phyloP scores from a whole-genome alignment of 2,797 vertebrate species.

The Acipenser oxyrinchus region DNA sequence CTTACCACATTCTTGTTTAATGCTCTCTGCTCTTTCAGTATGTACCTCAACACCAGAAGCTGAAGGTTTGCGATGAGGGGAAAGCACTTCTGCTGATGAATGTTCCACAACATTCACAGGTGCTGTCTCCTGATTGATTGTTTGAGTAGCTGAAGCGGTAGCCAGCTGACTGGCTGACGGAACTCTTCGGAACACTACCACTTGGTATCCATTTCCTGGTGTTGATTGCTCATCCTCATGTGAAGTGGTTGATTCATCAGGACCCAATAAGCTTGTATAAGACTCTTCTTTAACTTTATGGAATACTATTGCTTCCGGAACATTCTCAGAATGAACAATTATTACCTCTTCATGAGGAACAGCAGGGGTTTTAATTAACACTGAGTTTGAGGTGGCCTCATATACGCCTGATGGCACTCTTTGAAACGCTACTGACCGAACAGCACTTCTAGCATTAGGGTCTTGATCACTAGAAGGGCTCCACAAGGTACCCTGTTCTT shows the following conservation, averaged over 20 bases:
- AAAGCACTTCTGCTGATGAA: too few relatives aligned
- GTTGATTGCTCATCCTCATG: not conserved
- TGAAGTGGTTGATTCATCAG: not conserved
- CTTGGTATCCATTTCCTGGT: not conserved
- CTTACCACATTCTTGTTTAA: too few relatives aligned
- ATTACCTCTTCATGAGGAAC: slow-evolving; percentile 10
- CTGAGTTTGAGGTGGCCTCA: not conserved
- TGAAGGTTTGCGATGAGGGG: too few relatives aligned
- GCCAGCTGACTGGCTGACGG: slow-evolving; percentile 8
- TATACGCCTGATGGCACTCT: slow-evolving; percentile 4
- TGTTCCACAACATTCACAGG: too few relatives aligned
- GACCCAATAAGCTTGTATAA: not conserved
- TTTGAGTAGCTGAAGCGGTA: not conserved
- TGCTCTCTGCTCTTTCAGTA: too few relatives aligned
- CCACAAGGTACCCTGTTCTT: too few relatives aligned
- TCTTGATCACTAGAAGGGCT: not conserved
- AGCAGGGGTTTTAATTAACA: not conserved
- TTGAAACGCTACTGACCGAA: slow-evolving; percentile 15
- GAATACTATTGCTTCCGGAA: slow-evolving; percentile 14
- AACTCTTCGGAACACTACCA: slow-evolving; percentile 14
- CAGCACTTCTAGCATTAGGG: not conserved
- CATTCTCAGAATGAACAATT: slow-evolving; percentile 12
- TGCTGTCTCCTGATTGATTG: too few relatives aligned
- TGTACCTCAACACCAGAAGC: too few relatives aligned
- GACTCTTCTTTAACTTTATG: not conserved